A percentile compares a stretch with the other conserved stretches of the same genome.
Conservation (phyloP, 1,140 invertebrate species). For the Panonychus citri region DNA sequence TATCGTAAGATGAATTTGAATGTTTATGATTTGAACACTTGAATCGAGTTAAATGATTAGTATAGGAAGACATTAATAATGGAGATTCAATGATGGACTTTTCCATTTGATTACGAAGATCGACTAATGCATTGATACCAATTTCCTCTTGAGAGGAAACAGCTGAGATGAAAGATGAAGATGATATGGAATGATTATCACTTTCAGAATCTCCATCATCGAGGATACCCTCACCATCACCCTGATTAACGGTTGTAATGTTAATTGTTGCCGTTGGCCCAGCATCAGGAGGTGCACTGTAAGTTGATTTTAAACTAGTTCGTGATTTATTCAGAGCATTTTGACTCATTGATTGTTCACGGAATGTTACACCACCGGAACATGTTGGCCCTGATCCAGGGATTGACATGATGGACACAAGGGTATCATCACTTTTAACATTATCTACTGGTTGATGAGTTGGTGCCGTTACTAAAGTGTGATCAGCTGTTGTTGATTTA, state of each 20-base stretch:
- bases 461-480: not conserved
- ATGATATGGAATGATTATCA: conserved; percentile 16
- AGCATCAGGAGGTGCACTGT: not conserved
- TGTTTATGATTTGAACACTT: conserved; percentile 24
- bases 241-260: not conserved
- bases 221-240: not conserved
- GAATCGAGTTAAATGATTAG: conserved; percentile 61
- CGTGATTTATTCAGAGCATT: not conserved
- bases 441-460: not conserved
- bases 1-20: not conserved
- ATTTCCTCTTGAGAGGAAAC: conserved; percentile 41
- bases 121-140: conserved; percentile 40
- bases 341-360: not conserved
- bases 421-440: conserved; percentile 1
- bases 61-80: conserved; percentile 76
- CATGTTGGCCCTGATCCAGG: not conserved
- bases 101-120: conserved; percentile 82
- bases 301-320: not conserved
- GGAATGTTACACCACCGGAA: not conserved
- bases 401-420: not conserved
- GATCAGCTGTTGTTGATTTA: not conserved
- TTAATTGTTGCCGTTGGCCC: not conserved
- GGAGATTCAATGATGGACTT: conserved; percentile 72
- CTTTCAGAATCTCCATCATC: not conserved
- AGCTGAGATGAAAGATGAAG: conserved; percentile 61